Evolutionary conservation across 2,797 vertebrate species (phyloP).

Genomic region (Paguma larvata): DNA sequence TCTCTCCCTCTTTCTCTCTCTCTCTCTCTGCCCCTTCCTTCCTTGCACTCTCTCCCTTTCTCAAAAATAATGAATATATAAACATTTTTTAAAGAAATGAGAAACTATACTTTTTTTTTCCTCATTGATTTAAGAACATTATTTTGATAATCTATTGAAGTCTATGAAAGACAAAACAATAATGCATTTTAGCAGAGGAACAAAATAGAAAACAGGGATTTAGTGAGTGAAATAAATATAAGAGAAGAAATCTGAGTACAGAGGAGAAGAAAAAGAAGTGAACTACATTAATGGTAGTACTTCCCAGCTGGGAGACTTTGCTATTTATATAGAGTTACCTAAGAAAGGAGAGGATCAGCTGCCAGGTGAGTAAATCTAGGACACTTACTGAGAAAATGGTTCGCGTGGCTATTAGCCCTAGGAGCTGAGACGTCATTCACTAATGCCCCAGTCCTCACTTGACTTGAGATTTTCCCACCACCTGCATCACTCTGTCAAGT

Average conservation of each 20-base stretch:
- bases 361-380: neutral
- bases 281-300: neutral
- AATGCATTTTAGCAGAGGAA: neutral
- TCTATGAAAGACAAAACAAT: neutral
- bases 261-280: neutral
- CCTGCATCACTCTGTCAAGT: neutral
- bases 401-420: neutral
- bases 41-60: too few relatives aligned
- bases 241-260: neutral
- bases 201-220: neutral
- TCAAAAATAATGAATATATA: too few relatives aligned
- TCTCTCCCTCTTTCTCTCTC: too few relatives aligned
- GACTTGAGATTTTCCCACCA: neutral
- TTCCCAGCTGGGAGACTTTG: neutral
- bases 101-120: neutral
- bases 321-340: neutral
- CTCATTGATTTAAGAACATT: neutral
- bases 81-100: neutral
- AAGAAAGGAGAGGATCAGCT: neutral
- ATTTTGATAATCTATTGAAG: constrained; percentile 20
- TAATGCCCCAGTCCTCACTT: neutral
- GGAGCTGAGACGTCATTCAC: neutral
- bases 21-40: too few relatives aligned
- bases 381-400: neutral
- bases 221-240: neutral